These are phyloP conservation scores for Pelobates fuscus DNA, from an alignment of 2,113 vertebrate genomes.

Conservation along the genomic window DNA sequence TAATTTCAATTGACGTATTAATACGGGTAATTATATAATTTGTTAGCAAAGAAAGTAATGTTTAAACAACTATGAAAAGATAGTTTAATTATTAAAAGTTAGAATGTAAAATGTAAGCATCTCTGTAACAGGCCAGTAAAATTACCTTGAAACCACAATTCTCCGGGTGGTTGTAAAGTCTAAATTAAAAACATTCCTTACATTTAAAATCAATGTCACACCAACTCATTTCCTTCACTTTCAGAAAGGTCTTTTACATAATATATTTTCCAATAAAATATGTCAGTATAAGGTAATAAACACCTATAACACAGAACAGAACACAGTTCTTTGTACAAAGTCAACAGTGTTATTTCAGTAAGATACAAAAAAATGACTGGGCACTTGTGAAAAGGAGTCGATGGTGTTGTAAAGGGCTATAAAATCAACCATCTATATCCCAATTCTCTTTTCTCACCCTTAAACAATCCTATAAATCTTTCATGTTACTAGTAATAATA, in stretches of 20 bases:
- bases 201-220: constrained; percentile 67
- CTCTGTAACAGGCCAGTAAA: constrained; percentile 52
- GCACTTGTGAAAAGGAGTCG: constrained; percentile 21
- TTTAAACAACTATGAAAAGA: no score
- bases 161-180: constrained; percentile 53
- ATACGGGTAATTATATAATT: no score
- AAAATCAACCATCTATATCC: constrained; percentile 40
- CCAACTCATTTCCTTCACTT: constrained; percentile 70
- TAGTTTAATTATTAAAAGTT: constrained; percentile 23
- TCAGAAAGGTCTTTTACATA: constrained; percentile 65
- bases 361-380: constrained; percentile 19
- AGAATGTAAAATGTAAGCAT: constrained; percentile 54
- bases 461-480: constrained; percentile 33
- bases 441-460: constrained; percentile 37
- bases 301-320: constrained; percentile 63
- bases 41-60: no score
- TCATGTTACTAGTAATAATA: not conserved
- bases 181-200: constrained; percentile 61
- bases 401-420: constrained; percentile 41
- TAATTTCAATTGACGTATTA: no score
- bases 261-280: constrained; percentile 68
- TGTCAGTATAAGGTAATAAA: constrained; percentile 66
- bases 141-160: constrained; percentile 49
- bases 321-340: constrained; percentile 57
- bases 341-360: constrained; percentile 46